Evolutionary conservation across 2,888 invertebrate species (phyloP).

Genomic region (Alloplasta piceator): DNA sequence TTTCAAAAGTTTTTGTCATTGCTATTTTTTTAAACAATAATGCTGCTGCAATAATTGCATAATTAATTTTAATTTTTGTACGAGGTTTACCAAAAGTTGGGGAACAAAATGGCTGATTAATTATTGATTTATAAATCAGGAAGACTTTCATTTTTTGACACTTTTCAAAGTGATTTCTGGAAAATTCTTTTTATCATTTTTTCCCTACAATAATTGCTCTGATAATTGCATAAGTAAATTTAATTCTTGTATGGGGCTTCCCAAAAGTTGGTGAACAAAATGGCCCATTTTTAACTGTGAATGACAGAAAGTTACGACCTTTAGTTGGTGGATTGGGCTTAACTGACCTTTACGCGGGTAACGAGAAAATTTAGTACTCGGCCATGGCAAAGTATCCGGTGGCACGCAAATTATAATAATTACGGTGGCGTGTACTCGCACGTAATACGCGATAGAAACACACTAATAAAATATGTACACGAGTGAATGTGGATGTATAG

Average conservation of each 20-base stretch:
- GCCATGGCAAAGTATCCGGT: slow-evolving; percentile 73
- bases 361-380: slow-evolving; percentile 68
- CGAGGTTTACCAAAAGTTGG: no score
- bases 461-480: slow-evolving; percentile 5
- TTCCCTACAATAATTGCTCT: no score
- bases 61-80: no score
- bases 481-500: slow-evolving; percentile 13
- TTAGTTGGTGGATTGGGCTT: neutral
- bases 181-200: no score
- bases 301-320: neutral
- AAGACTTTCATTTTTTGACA: no score
- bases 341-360: slow-evolving; percentile 60
- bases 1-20: neutral
- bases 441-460: slow-evolving; percentile 13
- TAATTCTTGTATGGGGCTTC: no score
- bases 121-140: no score
- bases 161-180: no score
- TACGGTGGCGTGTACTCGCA: slow-evolving; percentile 48
- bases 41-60: neutral
- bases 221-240: no score
- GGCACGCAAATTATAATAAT: slow-evolving; percentile 78
- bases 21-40: neutral
- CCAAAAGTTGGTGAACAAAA: no score
- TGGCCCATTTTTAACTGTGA: no score
- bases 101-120: no score